Base-by-base conservation (phyloP, 2,888 invertebrate genomes). In the Tipula confusa region DNA sequence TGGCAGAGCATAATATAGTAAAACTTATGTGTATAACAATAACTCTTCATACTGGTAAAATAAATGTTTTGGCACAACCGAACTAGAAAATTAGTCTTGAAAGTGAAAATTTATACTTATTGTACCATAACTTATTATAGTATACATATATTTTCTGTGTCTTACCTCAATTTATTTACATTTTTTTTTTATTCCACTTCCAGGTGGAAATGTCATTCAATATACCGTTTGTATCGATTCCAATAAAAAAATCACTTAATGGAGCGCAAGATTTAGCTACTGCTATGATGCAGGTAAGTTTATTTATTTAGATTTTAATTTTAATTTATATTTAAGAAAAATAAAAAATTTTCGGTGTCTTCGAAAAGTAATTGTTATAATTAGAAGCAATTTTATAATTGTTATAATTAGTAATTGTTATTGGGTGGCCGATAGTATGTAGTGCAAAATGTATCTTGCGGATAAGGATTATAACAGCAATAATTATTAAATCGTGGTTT, bases 401-500 rank as follows among this genome's bases (percentile, higher is more conserved):
- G n/a, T n/a, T n/a, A n/a, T n/a, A n/a, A 79, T 2, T 4, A 15
- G n/a, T 28, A 4, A n/a, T 15, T 18, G 79, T n/a, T n/a, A n/a
- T n/a, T n/a, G n/a, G n/a, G n/a, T 29, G 31, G 31, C 7, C 31
- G 80, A 81, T 29, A n/a, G n/a, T n/a, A 15, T 13, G 28, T 29
- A 29, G 28, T 79, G 18, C n/a, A 81, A 29, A 13, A 18, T 13
- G 7, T 79, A 79, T 29, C n/a, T n/a, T 15, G 15, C 29, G 24
- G 15, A n/a, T 9, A 79, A 81, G n/a, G 13, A 18, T 31, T 33
- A 82, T 29, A 33, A 82, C 11, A 31, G 18, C 31, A 33, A 31
- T 82, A 31, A 82, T 82, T 82, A 82, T 82, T 29, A 83, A 83
- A 18, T 87, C 88, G 64, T 64, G 64, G 64, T 64, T 64, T 64